These are phyloP conservation scores for Ochlodes sylvanus DNA, from an alignment of 2,888 invertebrate species.

Conservation along the genomic window DNA sequence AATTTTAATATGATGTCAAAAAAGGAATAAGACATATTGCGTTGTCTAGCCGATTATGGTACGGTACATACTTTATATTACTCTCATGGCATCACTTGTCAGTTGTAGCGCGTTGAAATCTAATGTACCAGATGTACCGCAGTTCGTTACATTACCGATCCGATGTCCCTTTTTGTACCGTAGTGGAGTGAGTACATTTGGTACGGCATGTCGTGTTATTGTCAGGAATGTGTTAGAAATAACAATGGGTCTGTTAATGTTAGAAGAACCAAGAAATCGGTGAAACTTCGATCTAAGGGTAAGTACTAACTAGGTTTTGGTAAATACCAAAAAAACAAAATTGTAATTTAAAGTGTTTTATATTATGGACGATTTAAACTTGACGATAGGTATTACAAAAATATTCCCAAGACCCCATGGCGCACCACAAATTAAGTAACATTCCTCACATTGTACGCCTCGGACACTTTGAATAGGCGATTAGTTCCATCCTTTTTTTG, in stretches of 20 bases:
- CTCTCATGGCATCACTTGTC: constrained; percentile 21
- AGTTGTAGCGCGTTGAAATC: constrained; percentile 26
- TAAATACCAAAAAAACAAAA: too few relatives aligned
- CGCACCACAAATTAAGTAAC: constrained; percentile 1
- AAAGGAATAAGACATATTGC: constrained; percentile 19
- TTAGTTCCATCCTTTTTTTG: constrained; percentile 8
- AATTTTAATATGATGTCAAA: neutral
- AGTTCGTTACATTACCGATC: neutral
- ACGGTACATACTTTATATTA: constrained; percentile 27
- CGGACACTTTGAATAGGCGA: constrained; percentile 10
- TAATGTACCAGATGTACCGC: constrained; percentile 24
- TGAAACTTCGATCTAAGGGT: constrained; percentile 19
- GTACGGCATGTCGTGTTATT: constrained; percentile 23
- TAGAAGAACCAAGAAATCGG: constrained; percentile 12
- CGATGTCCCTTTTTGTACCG: constrained; percentile 17
- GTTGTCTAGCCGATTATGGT: constrained; percentile 27
- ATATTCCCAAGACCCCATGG: constrained; percentile 10
- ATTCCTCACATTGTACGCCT: constrained; percentile 1
- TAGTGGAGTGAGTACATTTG: constrained; percentile 1
- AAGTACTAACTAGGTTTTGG: neutral
- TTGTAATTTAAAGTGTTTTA: too few relatives aligned
- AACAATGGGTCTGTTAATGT: neutral
- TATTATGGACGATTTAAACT: neutral
- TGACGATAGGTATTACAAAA: neutral
- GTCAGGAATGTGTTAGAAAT: constrained; percentile 24